These are phyloP conservation scores for Tipula confusa DNA, from an alignment of 2,888 invertebrate genomes.

Conservation along the genomic window DNA sequence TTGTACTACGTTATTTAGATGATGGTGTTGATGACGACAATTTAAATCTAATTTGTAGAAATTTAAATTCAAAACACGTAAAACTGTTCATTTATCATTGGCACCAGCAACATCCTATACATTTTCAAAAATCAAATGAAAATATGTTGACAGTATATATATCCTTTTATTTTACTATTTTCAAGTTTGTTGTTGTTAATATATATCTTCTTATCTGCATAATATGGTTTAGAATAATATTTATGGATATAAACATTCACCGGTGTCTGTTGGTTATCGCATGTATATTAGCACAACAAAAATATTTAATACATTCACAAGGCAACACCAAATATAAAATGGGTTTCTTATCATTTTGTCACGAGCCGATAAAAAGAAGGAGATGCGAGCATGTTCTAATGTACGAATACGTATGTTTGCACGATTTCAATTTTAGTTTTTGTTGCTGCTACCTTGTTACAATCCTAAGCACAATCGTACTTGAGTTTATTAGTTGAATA, in stretches of 20 bases:
- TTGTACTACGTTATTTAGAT: background rate
- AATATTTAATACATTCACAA: background rate
- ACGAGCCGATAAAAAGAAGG: background rate
- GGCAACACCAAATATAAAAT: background rate
- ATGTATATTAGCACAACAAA: background rate
- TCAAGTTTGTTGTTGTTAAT: background rate
- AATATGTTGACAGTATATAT: background rate
- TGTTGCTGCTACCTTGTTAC: background rate
- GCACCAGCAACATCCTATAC: background rate
- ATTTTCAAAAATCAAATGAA: background rate
- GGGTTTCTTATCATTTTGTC: background rate
- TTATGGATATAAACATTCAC: background rate
- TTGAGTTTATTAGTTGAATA: background rate
- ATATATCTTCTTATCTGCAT: background rate
- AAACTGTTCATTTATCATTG: constrained; percentile 1
- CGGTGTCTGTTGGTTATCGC: background rate
- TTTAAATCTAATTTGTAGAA: background rate
- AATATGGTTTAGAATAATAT: background rate
- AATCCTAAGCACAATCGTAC: background rate
- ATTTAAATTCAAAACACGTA: background rate
- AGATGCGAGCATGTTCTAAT: background rate
- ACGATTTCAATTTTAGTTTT: background rate
- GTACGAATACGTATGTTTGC: background rate
- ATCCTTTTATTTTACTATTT: background rate
- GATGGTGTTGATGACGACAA: background rate